Evolutionary conservation across 2,113 vertebrate species (phyloP).

Genomic region (Gulo gulo): DNA sequence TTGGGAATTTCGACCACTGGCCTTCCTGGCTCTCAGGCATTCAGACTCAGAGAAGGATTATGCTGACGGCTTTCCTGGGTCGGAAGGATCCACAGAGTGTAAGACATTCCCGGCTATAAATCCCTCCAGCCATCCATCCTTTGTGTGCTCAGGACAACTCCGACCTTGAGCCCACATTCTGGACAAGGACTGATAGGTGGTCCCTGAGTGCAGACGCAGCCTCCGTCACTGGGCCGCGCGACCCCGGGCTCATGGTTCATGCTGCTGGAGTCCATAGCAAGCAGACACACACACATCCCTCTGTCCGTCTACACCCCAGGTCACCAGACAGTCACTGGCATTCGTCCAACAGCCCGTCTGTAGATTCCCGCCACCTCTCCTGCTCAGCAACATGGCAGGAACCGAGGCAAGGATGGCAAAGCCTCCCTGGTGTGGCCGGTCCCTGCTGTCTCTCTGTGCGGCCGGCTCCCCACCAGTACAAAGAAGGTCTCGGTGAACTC

Average conservation of each 20-base stretch:
- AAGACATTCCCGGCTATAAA: neutral
- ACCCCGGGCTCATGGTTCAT: neutral
- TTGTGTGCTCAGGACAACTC: neutral
- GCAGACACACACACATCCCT: neutral
- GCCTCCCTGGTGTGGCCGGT: fast-evolving
- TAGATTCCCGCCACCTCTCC: fast-evolving
- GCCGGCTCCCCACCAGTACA: no score
- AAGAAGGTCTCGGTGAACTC: no score
- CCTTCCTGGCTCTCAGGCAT: neutral
- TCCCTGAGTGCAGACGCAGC: neutral
- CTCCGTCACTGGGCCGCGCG: fast-evolving
- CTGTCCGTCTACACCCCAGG: fast-evolving
- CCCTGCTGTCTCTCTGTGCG: no score
- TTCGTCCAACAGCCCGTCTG: no score
- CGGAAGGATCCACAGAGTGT: neutral
- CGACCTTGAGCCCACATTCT: neutral
- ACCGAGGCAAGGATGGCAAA: fast-evolving
- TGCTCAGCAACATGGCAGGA: neutral
- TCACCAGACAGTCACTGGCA: fast-evolving
- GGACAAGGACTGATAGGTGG: fast-evolving
- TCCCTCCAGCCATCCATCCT: neutral
- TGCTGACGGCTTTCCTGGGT: fast-evolving
- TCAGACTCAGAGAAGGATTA: neutral
- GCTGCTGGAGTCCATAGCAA: neutral
- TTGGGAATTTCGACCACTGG: no score